Evolutionary conservation across 2,888 invertebrate species (phyloP).

Genomic region (Xestia ashworthii): DNA sequence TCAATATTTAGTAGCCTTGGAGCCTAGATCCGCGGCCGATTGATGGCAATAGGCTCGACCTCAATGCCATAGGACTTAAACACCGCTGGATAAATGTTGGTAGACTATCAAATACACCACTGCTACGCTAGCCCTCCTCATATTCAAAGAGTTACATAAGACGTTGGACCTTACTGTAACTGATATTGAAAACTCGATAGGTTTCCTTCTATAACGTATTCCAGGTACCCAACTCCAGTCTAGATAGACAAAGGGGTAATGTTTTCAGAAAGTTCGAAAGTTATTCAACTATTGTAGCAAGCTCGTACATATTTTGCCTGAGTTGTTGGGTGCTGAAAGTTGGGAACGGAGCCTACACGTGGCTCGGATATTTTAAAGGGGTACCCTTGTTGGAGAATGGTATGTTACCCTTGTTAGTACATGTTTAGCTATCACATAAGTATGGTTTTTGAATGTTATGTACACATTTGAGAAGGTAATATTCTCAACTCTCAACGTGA

Average conservation of each 20-base stretch:
- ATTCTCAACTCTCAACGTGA: neutral
- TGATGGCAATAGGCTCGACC: too few relatives aligned
- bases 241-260: conserved; percentile 13
- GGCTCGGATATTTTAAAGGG: conserved; percentile 37
- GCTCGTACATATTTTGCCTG: conserved; percentile 40
- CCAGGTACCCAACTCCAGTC: conserved; percentile 5
- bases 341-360: conserved; percentile 26
- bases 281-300: conserved; percentile 37
- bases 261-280: conserved; percentile 29
- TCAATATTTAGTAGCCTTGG: too few relatives aligned
- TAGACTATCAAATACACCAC: too few relatives aligned
- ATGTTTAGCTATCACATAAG: neutral
- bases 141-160: too few relatives aligned
- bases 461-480: neutral
- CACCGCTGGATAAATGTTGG: too few relatives aligned
- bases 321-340: conserved; percentile 28
- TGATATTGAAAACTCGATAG: neutral
- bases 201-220: neutral
- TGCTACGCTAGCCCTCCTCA: too few relatives aligned
- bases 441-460: neutral
- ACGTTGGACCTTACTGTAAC: neutral
- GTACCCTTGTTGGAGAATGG: neutral
- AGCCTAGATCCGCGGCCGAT: too few relatives aligned
- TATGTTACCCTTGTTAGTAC: conserved; percentile 10
- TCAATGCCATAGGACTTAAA: too few relatives aligned